phyloP scores from a whole-genome alignment of 2,113 vertebrate species.

The Dissostichus mawsoni region DNA sequence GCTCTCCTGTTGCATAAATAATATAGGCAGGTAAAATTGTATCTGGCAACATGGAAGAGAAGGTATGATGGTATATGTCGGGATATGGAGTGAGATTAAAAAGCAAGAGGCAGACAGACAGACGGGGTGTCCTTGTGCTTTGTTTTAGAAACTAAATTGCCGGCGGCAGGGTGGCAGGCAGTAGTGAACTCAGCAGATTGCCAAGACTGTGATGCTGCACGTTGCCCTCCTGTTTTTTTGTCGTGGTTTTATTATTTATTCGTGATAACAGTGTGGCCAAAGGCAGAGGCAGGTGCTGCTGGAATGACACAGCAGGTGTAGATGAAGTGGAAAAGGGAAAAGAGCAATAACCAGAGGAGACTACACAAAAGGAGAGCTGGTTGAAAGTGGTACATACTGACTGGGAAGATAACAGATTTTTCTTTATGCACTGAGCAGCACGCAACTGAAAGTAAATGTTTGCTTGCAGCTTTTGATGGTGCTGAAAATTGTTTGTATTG shows the following conservation, averaged over 20 bases:
- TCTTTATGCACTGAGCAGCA: neutral
- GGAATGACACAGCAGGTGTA: slow-evolving; percentile 59
- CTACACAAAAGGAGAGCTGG: slow-evolving; percentile 31
- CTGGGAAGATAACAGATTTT: slow-evolving; percentile 16
- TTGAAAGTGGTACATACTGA: slow-evolving; percentile 33
- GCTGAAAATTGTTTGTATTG: slow-evolving; percentile 4
- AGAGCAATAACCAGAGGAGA: slow-evolving; percentile 17
- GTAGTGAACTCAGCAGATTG: slow-evolving; percentile 52
- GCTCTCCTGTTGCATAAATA: slow-evolving; percentile 18
- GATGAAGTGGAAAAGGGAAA: slow-evolving; percentile 9
- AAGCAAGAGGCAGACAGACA: slow-evolving; percentile 25
- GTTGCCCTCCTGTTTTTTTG: slow-evolving; percentile 54
- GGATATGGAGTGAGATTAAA: slow-evolving; percentile 6
- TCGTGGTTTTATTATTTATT: slow-evolving; percentile 60
- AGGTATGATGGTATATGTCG: neutral
- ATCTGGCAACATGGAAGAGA: slow-evolving; percentile 3
- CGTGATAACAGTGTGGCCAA: slow-evolving; percentile 62
- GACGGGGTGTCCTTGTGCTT: slow-evolving; percentile 52
- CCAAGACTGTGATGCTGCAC: slow-evolving; percentile 38
- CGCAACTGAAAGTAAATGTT: slow-evolving; percentile 7
- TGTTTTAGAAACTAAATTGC: slow-evolving; percentile 49
- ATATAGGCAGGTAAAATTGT: neutral
- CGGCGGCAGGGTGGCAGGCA: slow-evolving; percentile 22
- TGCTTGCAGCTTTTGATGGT: neutral
- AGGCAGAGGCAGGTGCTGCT: slow-evolving; percentile 62